These are phyloP conservation scores for Eclectus roratus DNA, from an alignment of 2,113 vertebrate species.

Conservation along the genomic window DNA sequence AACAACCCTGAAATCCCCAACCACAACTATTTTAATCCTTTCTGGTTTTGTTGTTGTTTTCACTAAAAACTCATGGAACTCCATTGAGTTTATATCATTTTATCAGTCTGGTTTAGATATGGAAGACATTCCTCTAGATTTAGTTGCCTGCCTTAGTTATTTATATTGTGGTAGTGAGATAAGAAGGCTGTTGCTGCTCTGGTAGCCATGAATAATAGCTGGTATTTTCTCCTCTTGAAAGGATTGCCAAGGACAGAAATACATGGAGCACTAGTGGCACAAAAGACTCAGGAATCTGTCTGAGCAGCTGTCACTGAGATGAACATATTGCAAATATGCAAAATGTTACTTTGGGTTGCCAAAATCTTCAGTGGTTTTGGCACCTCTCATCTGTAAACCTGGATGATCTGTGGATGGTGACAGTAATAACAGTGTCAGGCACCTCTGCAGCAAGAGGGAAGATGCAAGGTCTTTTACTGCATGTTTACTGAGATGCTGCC, in stretches of 20 bases:
- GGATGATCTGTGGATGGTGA: not conserved
- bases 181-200: conserved; percentile 11
- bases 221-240: conserved; percentile 70
- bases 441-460: not conserved
- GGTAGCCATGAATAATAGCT: conserved; percentile 71
- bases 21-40: not conserved
- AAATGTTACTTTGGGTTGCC: conserved; percentile 43
- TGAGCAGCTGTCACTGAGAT: conserved; percentile 69
- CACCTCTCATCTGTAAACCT: not conserved
- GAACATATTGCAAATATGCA: conserved; percentile 36
- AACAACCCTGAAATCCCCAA: accelerated
- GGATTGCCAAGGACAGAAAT: conserved; percentile 62
- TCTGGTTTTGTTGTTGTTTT: not conserved
- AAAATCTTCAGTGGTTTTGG: conserved; percentile 62
- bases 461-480: not conserved
- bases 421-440: not conserved
- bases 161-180: conserved; percentile 6
- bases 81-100: not conserved
- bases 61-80: not conserved
- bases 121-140: not conserved
- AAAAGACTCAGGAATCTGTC: conserved; percentile 69
- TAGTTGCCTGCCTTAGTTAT: conserved; percentile 4
- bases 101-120: not conserved
- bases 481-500: not conserved
- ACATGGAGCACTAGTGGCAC: not conserved